Evolutionary conservation across 2,888 invertebrate species (phyloP).

Genomic region (Phyto melanocephala): DNA sequence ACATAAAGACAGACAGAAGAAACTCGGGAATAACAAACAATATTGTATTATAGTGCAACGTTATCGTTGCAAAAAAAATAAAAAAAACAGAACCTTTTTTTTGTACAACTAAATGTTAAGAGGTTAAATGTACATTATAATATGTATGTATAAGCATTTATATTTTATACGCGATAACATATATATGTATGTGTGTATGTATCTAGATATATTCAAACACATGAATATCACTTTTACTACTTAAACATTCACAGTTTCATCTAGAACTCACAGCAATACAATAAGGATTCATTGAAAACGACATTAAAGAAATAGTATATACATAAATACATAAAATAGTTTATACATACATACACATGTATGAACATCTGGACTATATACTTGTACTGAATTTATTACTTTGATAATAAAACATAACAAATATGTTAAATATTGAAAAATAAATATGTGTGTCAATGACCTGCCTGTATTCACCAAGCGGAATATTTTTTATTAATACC

Average conservation of each 20-base stretch:
- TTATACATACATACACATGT: background rate
- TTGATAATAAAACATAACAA: background rate
- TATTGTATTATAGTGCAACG: constrained; percentile 9
- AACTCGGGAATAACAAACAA: constrained; percentile 21
- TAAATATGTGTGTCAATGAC: no score
- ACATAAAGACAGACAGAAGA: background rate
- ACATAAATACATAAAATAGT: background rate
- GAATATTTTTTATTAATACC: no score
- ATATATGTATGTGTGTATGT: no score
- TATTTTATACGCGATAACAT: no score
- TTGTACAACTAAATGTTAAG: constrained; percentile 31
- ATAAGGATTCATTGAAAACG: constrained; percentile 28
- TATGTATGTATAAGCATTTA: background rate
- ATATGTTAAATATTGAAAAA: constrained; percentile 6
- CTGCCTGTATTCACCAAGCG: no score
- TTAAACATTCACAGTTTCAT: background rate
- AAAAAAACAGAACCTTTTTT: no score
- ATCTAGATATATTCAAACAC: background rate
- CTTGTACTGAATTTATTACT: background rate
- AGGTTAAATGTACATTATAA: constrained; percentile 36
- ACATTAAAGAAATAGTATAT: constrained; percentile 20
- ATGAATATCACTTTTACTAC: constrained; percentile 31
- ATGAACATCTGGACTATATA: background rate
- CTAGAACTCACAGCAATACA: background rate
- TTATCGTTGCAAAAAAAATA: background rate